These are phyloP conservation scores for Digitonthophagus gazella DNA, from an alignment of 2,888 invertebrate species.

Conservation along the genomic window DNA sequence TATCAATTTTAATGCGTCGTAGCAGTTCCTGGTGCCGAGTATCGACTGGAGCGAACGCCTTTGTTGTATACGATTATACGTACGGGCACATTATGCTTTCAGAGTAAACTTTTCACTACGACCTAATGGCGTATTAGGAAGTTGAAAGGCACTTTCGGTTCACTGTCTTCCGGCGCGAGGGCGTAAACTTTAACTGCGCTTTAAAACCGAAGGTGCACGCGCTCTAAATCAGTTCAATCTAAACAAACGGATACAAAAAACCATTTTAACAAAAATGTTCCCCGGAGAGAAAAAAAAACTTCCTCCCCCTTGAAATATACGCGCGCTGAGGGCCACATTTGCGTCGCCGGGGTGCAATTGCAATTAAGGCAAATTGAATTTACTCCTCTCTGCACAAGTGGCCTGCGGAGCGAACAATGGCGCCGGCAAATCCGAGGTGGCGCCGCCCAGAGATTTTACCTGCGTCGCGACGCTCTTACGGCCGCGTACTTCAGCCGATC, in stretches of 20 bases:
- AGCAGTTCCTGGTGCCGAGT: background rate
- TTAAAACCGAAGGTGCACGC: background rate
- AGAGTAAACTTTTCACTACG: conserved; percentile 1
- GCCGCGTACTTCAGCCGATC: conserved; percentile 13
- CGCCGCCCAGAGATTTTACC: conserved; percentile 14
- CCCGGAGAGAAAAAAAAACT: background rate
- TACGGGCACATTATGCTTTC: background rate
- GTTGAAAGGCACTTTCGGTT: background rate
- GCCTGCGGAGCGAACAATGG: background rate
- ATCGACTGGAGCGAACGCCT: background rate
- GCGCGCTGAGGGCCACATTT: background rate
- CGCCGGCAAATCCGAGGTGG: background rate
- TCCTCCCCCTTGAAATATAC: background rate
- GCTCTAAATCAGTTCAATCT: background rate
- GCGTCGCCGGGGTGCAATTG: conserved; percentile 1
- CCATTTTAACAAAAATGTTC: background rate
- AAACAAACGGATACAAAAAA: background rate
- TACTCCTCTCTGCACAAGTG: conserved; percentile 8
- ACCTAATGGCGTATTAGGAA: background rate
- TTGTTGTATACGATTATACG: conserved; percentile 4
- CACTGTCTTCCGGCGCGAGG: background rate
- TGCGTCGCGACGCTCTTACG: background rate
- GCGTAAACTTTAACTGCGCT: background rate
- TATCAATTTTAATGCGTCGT: conserved; percentile 12
- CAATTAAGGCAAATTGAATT: conserved; percentile 16